Evolutionary conservation across 1,140 invertebrate species (phyloP), one percentile per base, ranked within the genome.

Genomic region (Rhopalosiphum maidis): DNA sequence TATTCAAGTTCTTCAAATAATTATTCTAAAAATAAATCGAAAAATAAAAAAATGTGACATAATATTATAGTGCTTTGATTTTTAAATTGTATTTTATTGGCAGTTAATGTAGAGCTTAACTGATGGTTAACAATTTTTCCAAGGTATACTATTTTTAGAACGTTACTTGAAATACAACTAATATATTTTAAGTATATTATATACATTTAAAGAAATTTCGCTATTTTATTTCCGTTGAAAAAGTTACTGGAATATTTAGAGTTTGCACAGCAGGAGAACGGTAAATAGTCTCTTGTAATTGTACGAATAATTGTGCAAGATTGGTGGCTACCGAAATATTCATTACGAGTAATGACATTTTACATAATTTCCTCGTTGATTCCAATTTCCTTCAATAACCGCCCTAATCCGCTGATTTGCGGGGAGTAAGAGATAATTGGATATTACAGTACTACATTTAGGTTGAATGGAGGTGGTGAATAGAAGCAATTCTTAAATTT

Each of bases 301-400:
- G 83, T 85, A 43, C 9, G 8, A 85, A 41, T 41, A 85, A 41
- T 41, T 25, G 23, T 85, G 37, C 82, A 85, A 41, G 37, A 83
- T 83, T 83, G 37, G 82, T 41, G 37, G 22, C 83, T 43, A 85
- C 37, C 83, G 37, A 85, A 85, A 85, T 85, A 85, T 85, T 85
- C 83, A 85, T 85, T 85, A 85, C 83, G 83, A 85, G 23, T 85
- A 43, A 85, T 85, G 9, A 85, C 37, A 43, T 85, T 85, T 85
- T 15, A 22, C 8, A 41, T 41, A 85, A 85, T 85, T 85, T 85
- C 83, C 83, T 25, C 37, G 37, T 25, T 85, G 83, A 85, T 85
- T 85, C 22, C 41, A 85, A 85, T 85, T 85, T 85, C 83, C 83
- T 43, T 23, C 83, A 85, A 85, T 85, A 85, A 85, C 83, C 83